These are phyloP conservation scores for Oreochromis spilurus DNA, from an alignment of 2,113 vertebrate genomes.

Conservation along the genomic window DNA sequence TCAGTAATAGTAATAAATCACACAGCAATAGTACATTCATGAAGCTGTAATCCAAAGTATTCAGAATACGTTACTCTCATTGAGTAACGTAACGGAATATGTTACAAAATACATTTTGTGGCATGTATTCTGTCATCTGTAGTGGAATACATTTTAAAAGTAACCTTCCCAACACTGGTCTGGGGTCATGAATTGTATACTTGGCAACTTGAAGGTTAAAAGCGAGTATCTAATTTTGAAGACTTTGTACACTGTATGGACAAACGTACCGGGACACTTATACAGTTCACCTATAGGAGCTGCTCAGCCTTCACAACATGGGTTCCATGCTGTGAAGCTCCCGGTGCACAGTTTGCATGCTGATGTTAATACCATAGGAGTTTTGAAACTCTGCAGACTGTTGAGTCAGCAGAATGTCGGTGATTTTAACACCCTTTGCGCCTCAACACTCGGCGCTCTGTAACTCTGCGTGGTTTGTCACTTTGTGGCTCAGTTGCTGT, in stretches of 20 bases:
- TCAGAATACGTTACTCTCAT: background rate
- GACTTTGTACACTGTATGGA: background rate
- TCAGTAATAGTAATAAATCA: background rate
- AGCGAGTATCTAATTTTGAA: background rate
- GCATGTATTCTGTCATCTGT: accelerated
- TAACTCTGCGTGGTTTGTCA: background rate
- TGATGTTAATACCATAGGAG: background rate
- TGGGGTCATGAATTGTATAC: background rate
- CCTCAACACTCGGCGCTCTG: background rate
- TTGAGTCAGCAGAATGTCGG: background rate
- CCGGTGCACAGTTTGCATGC: background rate
- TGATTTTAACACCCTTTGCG: background rate
- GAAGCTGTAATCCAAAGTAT: background rate
- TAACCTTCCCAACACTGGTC: background rate
- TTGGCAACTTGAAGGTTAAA: background rate
- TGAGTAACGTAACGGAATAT: accelerated
- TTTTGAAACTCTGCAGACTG: background rate
- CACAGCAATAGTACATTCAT: background rate
- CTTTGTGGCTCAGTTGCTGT: background rate
- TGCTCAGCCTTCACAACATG: background rate
- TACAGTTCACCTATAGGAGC: background rate
- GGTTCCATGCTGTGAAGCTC: background rate
- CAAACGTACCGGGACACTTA: background rate
- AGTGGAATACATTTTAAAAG: background rate
- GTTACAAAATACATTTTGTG: background rate